Base-by-base conservation (phyloP, 2,888 invertebrate genomes). In the Hesperia comma region DNA sequence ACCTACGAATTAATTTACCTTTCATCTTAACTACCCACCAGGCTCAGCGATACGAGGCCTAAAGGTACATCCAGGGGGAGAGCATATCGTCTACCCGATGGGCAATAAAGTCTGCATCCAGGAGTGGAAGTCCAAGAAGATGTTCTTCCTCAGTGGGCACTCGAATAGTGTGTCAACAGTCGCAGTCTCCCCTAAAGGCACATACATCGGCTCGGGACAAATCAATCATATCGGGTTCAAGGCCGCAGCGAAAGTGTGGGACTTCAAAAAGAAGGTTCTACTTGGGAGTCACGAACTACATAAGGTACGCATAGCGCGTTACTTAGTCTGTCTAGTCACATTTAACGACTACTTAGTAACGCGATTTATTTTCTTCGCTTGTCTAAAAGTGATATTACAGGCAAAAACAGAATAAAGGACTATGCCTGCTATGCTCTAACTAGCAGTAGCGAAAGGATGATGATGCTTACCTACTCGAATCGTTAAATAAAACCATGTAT, bases 181-280 rank as follows among this genome's bases (percentile, higher is more conserved):
- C 21, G 95, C 96, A 57, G 84, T 97, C 12, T 98, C 98, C 10
- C 92, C 93, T 0, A 93, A 94, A 61, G 92, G 98, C 26, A 95
- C 95, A 21, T 97, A 94, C 77, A 91, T 99, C 46, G 98, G 97
- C 6, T 98, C 98, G 0, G 98, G 98, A 0, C 98, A 98, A 87
- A 94, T 96, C 46, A 98, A 97, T 80, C 96, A 98, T 79, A 96
- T 97, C 85, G 98, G 98, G 5, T 98, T 98, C 83, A 97, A 96
- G 84, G 95, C 98, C 0, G 94, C 95, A 67, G 96, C 97, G 0
- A 97, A 98, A 72, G 86, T 99, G 15, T 99, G 98, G 98, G 95
- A 97, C 80, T 98, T 96, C 80, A 92, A 94, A 14, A 94, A 93
- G 60, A 94, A 93, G 71, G 86, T 86, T 40, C 89, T 95, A 69